Conservation (phyloP, 2,113 vertebrate genomes). For the Cheirogaleus medius region DNA sequence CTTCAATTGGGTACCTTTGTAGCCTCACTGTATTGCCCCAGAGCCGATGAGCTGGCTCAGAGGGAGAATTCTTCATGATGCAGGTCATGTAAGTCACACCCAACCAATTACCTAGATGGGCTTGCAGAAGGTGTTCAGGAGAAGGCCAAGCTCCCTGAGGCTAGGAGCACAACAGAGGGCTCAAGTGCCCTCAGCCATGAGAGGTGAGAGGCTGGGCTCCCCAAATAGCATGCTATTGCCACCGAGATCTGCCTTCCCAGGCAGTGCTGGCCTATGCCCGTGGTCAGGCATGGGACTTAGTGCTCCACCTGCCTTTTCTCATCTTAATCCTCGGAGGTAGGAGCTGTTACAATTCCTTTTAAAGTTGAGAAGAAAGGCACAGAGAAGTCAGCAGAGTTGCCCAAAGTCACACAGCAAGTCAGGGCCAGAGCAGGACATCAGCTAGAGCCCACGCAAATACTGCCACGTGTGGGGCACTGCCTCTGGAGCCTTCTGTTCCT, state of each 20-base stretch:
- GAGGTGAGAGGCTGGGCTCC: not conserved
- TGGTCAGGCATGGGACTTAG: not conserved
- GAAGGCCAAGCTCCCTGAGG: conserved; percentile 34
- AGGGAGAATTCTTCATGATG: conserved; percentile 65
- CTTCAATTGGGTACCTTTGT: conserved; percentile 63
- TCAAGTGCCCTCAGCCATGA: not conserved
- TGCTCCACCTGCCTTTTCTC: not conserved
- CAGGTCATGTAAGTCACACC: not conserved
- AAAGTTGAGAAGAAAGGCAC: not conserved
- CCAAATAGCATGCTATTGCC: not conserved
- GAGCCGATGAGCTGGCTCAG: conserved; percentile 35
- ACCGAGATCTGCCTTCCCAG: not conserved
- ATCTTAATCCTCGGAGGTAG: not conserved
- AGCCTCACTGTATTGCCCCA: conserved; percentile 50
- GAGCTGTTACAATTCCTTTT: not conserved
- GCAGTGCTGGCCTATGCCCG: not conserved
- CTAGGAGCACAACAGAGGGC: not conserved
- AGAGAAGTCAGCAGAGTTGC: conserved; percentile 4
- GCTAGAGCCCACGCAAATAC: not conserved
- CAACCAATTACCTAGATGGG: conserved; percentile 28
- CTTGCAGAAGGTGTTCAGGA: not conserved
- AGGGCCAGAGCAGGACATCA: not conserved
- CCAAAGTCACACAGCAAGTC: conserved; percentile 22
- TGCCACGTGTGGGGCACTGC: not conserved
- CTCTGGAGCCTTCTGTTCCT: not conserved